Percentiles rank a stretch among this genome's conserved stretches.
These are phyloP conservation scores for Pseudochromis fuscus DNA, from an alignment of 2,797 vertebrate species.

Conservation along the genomic window DNA sequence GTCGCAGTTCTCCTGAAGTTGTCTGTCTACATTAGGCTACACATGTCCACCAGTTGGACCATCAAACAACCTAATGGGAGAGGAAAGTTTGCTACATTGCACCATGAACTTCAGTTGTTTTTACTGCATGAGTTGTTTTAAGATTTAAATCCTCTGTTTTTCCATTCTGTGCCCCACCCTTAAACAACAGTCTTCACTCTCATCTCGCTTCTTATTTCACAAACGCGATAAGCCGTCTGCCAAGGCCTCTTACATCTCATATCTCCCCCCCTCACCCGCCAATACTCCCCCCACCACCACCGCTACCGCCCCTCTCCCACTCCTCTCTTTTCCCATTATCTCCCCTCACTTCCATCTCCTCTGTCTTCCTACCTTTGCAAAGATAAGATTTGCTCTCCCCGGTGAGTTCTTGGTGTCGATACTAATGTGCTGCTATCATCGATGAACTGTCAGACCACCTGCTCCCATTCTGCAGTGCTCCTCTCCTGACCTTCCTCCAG, in stretches of 20 bases:
- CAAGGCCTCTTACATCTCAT: slow-evolving; percentile 66
- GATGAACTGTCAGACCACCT: slow-evolving; percentile 81
- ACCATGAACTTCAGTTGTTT: neutral
- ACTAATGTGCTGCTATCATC: slow-evolving; percentile 80
- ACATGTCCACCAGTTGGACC: too few relatives aligned
- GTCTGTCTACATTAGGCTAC: neutral
- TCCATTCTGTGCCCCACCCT: slow-evolving; percentile 12
- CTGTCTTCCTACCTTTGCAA: slow-evolving; percentile 76
- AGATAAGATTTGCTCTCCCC: slow-evolving; percentile 82
- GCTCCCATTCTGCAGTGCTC: slow-evolving; percentile 34
- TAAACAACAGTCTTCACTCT: slow-evolving; percentile 32
- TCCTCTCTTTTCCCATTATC: slow-evolving; percentile 63
- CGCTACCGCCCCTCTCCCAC: slow-evolving; percentile 17
- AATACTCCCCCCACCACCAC: slow-evolving; percentile 5
- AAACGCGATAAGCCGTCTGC: slow-evolving; percentile 67
- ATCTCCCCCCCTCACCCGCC: slow-evolving; percentile 40
- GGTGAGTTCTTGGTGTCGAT: slow-evolving; percentile 77
- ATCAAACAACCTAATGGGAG: neutral
- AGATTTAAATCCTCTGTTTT: slow-evolving; percentile 28
- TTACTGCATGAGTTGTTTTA: slow-evolving; percentile 12
- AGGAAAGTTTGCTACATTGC: neutral
- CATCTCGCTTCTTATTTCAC: slow-evolving; percentile 60
- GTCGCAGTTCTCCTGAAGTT: neutral
- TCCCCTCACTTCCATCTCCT: slow-evolving; percentile 57
- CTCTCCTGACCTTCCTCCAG: slow-evolving; percentile 71